phyloP scores from a whole-genome alignment of 2,113 vertebrate species.

The Macrotus californicus region DNA sequence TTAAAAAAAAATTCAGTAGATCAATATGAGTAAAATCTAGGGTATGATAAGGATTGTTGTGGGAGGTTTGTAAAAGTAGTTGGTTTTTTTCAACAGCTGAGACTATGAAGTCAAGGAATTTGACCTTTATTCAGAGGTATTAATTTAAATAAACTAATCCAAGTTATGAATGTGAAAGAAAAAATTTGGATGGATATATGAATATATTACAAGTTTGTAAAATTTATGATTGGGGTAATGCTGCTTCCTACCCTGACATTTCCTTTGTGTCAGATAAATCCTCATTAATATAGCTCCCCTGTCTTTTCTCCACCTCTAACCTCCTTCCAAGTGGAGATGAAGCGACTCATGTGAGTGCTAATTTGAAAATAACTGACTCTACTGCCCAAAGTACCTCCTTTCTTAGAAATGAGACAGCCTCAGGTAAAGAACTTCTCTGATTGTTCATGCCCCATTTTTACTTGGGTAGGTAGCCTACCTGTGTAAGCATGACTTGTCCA shows the following conservation, averaged over 20 bases:
- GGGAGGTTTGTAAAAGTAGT: not conserved
- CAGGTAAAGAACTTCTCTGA: not conserved
- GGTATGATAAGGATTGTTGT: not conserved
- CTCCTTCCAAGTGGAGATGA: not conserved
- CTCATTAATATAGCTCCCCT: not conserved
- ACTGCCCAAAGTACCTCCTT: not conserved
- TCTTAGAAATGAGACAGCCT: not conserved
- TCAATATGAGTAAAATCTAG: not conserved
- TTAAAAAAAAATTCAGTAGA: not conserved
- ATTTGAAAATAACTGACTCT: not conserved
- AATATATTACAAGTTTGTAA: not conserved
- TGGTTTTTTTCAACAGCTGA: not conserved
- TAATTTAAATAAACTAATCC: not conserved
- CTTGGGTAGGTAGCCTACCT: not conserved
- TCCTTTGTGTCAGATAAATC: not conserved
- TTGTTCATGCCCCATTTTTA: too few species aligned
- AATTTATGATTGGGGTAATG: not conserved
- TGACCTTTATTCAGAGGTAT: not conserved
- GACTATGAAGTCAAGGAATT: not conserved
- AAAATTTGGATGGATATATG: not conserved
- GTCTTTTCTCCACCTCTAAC: not conserved
- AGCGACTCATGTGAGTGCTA: not conserved
- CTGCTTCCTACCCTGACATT: not conserved
- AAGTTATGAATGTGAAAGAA: not conserved
- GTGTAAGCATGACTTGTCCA: not conserved